Base-by-base conservation (phyloP, 2,888 invertebrate species). In the Drosophila multiciliata region DNA sequence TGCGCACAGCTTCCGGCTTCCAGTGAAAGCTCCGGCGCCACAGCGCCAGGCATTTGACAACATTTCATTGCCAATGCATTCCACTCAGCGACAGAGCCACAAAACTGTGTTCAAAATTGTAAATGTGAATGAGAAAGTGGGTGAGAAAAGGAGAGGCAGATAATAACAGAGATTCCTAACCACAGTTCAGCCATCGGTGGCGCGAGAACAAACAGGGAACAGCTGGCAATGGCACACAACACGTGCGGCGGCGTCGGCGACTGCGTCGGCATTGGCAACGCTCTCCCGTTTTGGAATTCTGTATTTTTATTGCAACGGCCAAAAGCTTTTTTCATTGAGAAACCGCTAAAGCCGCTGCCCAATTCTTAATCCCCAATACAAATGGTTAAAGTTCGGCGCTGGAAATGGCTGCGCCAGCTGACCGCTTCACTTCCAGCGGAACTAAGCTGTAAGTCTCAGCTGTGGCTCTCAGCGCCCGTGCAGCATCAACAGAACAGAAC, bases 1-100 rank as follows among this genome's bases (percentile, higher is more conserved):
- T 81, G 78, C 38, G 61, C 66, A 53, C 87, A 90, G 87, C 87
- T 84, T 84, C 84, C 83, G 75, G 66, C 58, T 75, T 74, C 85
- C 87, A 73, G 32, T 40, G 17, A 67, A 66, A 69, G 65, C 80
- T 77, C 45, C 45, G 45, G 15, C 48, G 26, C n/a, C 15, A 26
- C 62, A 52, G 58, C 55, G 59, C 23, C 57, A 58, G 73, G 50
- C 82, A 79, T 62, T 60, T 71, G 35, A 20, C 36, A 45, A 11
- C 20, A 63, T 73, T 73, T 35, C 58, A 63, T 53, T 57, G 17
- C 50, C 71, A 60, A 29, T 72, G 58, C 62, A 74, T 78, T 68
- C 65, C 73, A 36, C 11, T 15, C 20, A 33, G 20, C 6, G 23
- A 53, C 38, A 50, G 35, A 50, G 26, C 23, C 26, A 26, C n/a